Evolutionary conservation across 2,888 invertebrate species (phyloP), one percentile per base, ranked within the genome.

Genomic region (Lithophane leautieri): DNA sequence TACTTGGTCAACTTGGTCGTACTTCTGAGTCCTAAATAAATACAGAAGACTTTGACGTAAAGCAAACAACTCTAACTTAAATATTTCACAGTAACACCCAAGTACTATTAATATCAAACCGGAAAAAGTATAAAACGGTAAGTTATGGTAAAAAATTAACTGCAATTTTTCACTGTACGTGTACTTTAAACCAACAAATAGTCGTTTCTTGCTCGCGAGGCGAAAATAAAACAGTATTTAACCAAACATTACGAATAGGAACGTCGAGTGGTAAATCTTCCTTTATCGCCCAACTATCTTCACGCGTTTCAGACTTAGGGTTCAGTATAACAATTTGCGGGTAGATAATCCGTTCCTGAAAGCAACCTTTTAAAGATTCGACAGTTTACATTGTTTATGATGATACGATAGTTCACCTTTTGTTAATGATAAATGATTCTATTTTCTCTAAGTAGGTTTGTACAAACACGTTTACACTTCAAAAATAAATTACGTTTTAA

Each of bases 201-300:
- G 75, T 78, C 67, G 78, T 67, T 88, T 83, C 86, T 83, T 70
- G 75, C 68, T 62, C 71, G 74, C 78, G 68, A 72, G 69, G 78
- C 66, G 69, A 84, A 81, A 89, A 89, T 88, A 89, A 87, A 89
- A 89, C 81, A 71, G 86, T 88, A 88, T 88, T 90, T 88, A 88
- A 88, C 85, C 85, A 88, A 87, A 87, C 85, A 87, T 86, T 86
- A 85, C 77, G 81, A 78, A 86, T 82, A 86, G 76, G 83, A 72
- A 78, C 80, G 84, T 86, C 75, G 74, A 83, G 83, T 86, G 62
- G 83, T 91, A 91, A 92, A 93, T 92, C 91, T 90, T 85, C 76
- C 85, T 87, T 88, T 90, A 91, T 90, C 91, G 88, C 73, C 76
- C 80, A 81, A 84, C 87, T 89, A 91, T 91, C 89, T 90, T 87